These are phyloP conservation scores for Dolichopus griseipennis DNA, from an alignment of 2,888 invertebrate genomes.

Conservation along the genomic window DNA sequence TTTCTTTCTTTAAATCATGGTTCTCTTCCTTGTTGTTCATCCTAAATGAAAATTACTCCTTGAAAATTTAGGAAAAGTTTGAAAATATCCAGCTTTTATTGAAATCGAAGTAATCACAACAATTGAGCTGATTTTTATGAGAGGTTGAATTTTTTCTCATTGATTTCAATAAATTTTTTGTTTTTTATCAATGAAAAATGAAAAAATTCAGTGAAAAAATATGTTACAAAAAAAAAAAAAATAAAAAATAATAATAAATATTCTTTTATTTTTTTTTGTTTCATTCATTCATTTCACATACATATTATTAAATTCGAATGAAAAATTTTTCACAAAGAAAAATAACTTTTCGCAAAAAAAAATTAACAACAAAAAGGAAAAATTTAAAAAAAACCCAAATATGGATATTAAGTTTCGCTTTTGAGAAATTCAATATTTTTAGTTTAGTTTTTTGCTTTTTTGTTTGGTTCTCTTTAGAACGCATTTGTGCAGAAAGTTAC, in stretches of 20 bases:
- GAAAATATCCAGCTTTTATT: too few species aligned
- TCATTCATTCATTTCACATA: not conserved
- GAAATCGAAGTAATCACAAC: not conserved
- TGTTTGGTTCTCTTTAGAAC: not conserved
- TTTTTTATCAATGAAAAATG: not conserved
- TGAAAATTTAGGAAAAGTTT: not conserved
- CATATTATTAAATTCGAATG: not conserved
- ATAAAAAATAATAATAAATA: not conserved
- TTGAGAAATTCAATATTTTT: not conserved
- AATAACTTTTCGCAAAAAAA: not conserved
- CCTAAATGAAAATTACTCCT: not conserved
- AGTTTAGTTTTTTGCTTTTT: not conserved
- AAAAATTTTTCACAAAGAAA: not conserved
- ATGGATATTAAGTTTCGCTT: not conserved
- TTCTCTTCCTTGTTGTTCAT: not conserved
- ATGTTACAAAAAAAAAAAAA: not conserved
- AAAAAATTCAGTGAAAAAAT: not conserved
- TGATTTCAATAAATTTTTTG: not conserved
- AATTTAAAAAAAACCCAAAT: not conserved
- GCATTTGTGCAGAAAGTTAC: conserved; percentile 1
- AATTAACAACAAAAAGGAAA: not conserved
- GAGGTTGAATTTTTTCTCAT: not conserved
- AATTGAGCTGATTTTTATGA: not conserved
- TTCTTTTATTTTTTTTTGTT: not conserved
- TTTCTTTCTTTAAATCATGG: too few species aligned